A percentile compares a stretch with the other conserved stretches of the same genome.
Evolutionary conservation across 2,888 invertebrate genomes (phyloP).

Genomic region (Galerucella calmariensis): DNA sequence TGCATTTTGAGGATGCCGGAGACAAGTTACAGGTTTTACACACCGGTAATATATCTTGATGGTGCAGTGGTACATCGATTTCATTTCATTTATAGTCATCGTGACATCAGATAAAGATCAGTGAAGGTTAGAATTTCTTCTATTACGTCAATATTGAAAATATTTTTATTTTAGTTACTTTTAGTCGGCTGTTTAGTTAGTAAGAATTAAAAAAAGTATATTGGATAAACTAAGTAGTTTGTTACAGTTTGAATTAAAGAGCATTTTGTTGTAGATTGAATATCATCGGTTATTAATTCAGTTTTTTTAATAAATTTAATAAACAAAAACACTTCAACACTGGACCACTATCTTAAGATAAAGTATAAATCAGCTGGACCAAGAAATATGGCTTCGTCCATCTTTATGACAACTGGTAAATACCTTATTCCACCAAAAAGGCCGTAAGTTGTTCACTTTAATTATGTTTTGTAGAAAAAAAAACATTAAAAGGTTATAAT

Average conservation of each 20-base stretch:
- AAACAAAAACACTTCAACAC: neutral
- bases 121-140: slow-evolving; percentile 1
- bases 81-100: neutral
- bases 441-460: slow-evolving; percentile 5
- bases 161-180: neutral
- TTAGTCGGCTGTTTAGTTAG: neutral
- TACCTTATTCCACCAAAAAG: slow-evolving; percentile 11
- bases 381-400: slow-evolving; percentile 3
- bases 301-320: too few relatives aligned
- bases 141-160: neutral
- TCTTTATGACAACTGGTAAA: slow-evolving; percentile 17
- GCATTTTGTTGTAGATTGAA: too few relatives aligned
- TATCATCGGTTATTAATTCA: too few relatives aligned
- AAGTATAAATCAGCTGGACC: neutral
- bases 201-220: too few relatives aligned
- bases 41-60: slow-evolving; percentile 6
- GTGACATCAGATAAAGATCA: slow-evolving; percentile 3
- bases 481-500: too few relatives aligned
- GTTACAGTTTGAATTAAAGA: too few relatives aligned
- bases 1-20: slow-evolving; percentile 23
- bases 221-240: too few relatives aligned
- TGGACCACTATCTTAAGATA: neutral
- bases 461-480: neutral
- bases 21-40: slow-evolving; percentile 13
- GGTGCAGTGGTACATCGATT: slow-evolving; percentile 5